phyloP scores from a whole-genome alignment of 2,888 invertebrate genomes.

The Metopia argyrocephala region DNA sequence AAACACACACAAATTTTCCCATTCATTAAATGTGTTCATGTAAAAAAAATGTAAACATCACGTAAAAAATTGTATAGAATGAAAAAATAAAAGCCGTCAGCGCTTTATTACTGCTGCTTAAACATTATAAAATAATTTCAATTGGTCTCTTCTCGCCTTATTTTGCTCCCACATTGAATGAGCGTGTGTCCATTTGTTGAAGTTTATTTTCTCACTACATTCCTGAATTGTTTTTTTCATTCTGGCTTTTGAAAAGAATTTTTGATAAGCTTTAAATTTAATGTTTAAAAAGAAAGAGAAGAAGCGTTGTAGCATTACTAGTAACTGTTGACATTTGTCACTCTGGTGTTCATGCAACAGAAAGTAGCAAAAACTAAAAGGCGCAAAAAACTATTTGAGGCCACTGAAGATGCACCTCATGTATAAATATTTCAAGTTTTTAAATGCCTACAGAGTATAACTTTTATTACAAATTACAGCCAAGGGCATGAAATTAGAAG shows the following conservation, averaged over 20 bases:
- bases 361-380: conserved; percentile 67
- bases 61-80: background rate
- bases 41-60: conserved; percentile 9
- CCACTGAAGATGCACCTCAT: conserved; percentile 34
- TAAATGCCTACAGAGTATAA: conserved; percentile 7
- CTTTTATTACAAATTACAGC: background rate
- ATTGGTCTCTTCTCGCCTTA: background rate
- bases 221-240: background rate
- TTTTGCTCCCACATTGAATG: background rate
- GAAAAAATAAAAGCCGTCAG: conserved; percentile 33
- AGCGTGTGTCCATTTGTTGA: background rate
- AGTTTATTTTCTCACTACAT: background rate
- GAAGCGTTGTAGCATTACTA: background rate
- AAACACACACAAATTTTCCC: conserved; percentile 27
- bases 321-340: conserved; percentile 53
- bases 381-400: conserved; percentile 41
- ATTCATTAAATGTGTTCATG: conserved; percentile 22
- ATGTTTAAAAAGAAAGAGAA: background rate
- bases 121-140: conserved; percentile 12
- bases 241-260: background rate
- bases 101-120: background rate
- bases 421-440: conserved; percentile 22
- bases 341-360: conserved; percentile 67
- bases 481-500: too few species aligned
- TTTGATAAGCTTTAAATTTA: background rate